These are phyloP conservation scores for Babylonia areolata DNA, from an alignment of 1,140 invertebrate genomes.

Conservation along the genomic window DNA sequence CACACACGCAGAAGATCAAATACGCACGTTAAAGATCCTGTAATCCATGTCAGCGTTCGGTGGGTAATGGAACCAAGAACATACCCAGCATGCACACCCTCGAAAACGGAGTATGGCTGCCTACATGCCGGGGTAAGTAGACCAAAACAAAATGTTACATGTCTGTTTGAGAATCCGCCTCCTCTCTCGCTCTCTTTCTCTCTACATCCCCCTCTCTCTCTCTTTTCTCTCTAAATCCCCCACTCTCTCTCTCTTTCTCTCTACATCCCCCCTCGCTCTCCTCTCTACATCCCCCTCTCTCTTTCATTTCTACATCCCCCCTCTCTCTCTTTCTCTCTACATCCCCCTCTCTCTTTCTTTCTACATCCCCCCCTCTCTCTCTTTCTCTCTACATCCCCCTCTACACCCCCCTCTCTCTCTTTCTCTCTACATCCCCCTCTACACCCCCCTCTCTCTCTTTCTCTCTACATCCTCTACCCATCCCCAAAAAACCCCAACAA, in stretches of 20 bases:
- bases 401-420: neutral
- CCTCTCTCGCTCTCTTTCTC: neutral
- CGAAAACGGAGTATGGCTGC: no score
- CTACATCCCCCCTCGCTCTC: neutral
- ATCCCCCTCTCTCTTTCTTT: conserved; percentile 1
- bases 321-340: neutral
- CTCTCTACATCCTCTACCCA: no score
- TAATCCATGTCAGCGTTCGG: no score
- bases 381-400: neutral
- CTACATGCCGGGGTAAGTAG: no score
- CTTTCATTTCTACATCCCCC: neutral
- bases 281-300: conserved; percentile 6
- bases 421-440: neutral
- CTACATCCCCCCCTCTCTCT: neutral
- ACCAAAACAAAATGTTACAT: no score
- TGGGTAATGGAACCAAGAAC: no score
- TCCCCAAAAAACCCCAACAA: no score
- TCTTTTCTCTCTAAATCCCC: neutral
- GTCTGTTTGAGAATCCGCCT: no score
- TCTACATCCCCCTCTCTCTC: no score
- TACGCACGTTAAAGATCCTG: no score
- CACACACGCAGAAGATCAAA: no score
- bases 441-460: neutral
- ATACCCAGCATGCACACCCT: no score
- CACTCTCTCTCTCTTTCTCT: conserved; percentile 21